phyloP scores from a whole-genome alignment of 2,888 invertebrate species.

The Cryptus armator region DNA sequence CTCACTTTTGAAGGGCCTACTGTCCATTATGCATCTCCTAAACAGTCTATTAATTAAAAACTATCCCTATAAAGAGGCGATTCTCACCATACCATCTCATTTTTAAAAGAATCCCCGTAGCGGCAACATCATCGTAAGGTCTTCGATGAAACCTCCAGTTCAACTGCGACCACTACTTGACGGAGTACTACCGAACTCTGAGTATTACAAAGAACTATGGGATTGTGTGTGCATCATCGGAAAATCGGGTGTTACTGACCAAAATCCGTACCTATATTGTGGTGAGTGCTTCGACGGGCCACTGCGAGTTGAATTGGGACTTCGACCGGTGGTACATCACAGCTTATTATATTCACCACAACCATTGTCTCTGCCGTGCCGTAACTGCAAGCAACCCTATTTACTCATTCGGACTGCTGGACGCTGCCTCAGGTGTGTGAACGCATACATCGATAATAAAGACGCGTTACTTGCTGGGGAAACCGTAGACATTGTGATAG shows the following conservation, averaged over 20 bases:
- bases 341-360: background rate
- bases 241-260: background rate
- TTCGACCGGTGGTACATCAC: background rate
- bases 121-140: too few species aligned
- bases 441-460: background rate
- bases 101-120: too few species aligned
- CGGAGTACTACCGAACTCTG: too few species aligned
- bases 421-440: background rate
- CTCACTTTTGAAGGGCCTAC: too few species aligned
- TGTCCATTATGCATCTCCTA: too few species aligned
- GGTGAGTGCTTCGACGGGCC: background rate
- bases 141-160: too few species aligned
- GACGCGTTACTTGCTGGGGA: background rate
- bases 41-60: too few species aligned
- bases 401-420: background rate
- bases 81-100: too few species aligned
- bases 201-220: too few species aligned
- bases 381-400: background rate
- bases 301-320: background rate
- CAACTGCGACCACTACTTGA: too few species aligned
- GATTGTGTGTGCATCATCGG: background rate
- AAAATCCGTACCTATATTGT: background rate
- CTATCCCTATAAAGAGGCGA: too few species aligned
- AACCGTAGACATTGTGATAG: background rate
- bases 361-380: background rate